Evolutionary conservation across 1,140 invertebrate species (phyloP), one percentile per base, ranked within the genome.

Genomic region (Drosophila neocordata): DNA sequence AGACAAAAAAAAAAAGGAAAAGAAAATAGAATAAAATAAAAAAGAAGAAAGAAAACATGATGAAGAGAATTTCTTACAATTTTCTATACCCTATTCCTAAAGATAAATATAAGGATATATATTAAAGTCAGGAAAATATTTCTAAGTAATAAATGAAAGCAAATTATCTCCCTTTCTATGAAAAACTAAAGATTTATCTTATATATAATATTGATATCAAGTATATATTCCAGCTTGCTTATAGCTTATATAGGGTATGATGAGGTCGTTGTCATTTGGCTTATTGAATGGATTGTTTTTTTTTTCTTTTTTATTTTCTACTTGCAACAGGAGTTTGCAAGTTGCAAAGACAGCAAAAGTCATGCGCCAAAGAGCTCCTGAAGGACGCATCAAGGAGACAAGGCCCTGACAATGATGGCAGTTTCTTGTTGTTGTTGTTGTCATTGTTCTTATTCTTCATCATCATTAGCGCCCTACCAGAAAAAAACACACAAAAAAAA

Each of bases 321-420:
- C 69, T 76, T 76, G 38, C 73, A 69, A 41, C 73, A 74, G 57
- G 87, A 82, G 78, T 81, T 85, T 79, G 83, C 69, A 64, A 75
- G 76, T 67, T 67, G 76, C 68, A 69, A 82, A 72, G 78, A 73
- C 69, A 85, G 82, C 75, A 88, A 88, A 87, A 87, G 83, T 87
- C 83, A 87, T 87, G 83, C 83, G 83, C 83, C 83, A 77, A 73
- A 83, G 79, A 79, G 69, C 84, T 87, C 83, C 83, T 87, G 83
- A 87, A 87, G 83, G 83, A 87, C 83, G 75, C 83, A 87, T 87
- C 83, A 87, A 87, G 83, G 83, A 87, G 83, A 88, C 75, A 74
- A 35, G 56, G 18, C 56, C 51, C 65, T 65, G 68, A 73, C 79
- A 68, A 65, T 66, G 71, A 68, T 68, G 72, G 67, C 70, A 77